phyloP scores from a whole-genome alignment of 30 jellyfish, hydroid and myxozoan genomes.

The Pelagia noctiluca region DNA sequence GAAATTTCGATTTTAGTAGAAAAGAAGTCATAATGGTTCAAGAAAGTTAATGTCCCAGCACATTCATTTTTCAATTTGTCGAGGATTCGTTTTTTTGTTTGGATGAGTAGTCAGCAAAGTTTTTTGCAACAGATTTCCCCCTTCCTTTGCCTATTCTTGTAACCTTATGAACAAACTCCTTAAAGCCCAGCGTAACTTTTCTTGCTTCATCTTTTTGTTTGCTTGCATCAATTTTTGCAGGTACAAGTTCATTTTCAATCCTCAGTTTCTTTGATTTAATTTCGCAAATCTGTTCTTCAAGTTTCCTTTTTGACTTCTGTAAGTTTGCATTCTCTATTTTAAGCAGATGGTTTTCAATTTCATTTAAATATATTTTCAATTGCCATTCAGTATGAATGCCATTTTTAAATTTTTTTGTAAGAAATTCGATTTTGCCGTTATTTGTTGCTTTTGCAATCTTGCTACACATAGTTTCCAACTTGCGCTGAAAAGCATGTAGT shows the following conservation, averaged over 20 bases:
- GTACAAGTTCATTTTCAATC: neutral
- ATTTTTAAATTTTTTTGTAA: neutral
- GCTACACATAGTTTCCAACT: neutral
- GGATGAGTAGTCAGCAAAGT: neutral
- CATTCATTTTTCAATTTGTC: neutral
- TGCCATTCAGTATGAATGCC: neutral
- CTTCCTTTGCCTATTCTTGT: constrained; percentile 10
- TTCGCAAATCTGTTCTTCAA: neutral
- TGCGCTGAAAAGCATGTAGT: neutral
- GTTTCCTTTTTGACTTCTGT: neutral
- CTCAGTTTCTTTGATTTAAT: too few relatives aligned
- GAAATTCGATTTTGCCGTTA: neutral
- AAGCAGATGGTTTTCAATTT: too few relatives aligned
- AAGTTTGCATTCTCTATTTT: neutral
- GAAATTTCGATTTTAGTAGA: constrained; percentile 26
- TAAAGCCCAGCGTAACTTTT: neutral
- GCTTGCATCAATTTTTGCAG: neutral
- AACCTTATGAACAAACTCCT: constrained; percentile 6
- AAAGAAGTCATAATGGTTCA: neutral
- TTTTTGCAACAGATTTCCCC: neutral
- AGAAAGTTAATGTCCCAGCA: neutral
- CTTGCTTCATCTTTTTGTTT: neutral
- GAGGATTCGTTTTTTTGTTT: neutral
- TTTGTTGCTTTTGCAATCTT: neutral
- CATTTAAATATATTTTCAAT: neutral